phyloP scores from a whole-genome alignment of 1,140 invertebrate species.

The Drosophila ercepeae region DNA sequence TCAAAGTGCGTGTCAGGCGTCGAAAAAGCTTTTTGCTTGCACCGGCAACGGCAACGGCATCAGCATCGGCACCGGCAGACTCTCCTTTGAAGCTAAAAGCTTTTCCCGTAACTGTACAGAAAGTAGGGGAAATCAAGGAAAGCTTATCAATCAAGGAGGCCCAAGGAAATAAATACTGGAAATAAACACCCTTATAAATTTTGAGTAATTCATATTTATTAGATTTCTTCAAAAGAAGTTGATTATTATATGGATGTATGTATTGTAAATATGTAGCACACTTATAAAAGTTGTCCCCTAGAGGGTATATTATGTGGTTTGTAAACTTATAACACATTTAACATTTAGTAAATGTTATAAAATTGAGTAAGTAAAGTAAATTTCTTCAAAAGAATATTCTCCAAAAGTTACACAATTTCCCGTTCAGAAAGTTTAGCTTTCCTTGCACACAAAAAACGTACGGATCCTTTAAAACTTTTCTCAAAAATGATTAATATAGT shows the following conservation, averaged over 20 bases:
- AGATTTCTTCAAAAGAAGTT: slow-evolving; percentile 37
- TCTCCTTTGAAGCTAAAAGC: slow-evolving; percentile 3
- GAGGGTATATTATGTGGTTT: not conserved
- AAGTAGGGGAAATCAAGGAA: slow-evolving; percentile 2
- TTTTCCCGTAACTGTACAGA: slow-evolving; percentile 9
- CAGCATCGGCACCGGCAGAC: slow-evolving; percentile 6
- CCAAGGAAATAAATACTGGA: no score
- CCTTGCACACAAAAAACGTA: not conserved
- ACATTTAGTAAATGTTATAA: not conserved
- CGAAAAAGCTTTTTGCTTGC: slow-evolving; percentile 27
- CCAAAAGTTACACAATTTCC: not conserved
- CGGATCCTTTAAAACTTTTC: slow-evolving; percentile 1
- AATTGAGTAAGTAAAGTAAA: slow-evolving; percentile 4
- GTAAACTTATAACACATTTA: not conserved
- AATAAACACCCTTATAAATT: not conserved
- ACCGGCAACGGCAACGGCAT: no score
- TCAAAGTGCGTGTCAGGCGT: slow-evolving; percentile 62
- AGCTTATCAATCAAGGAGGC: slow-evolving; percentile 33
- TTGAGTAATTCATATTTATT: slow-evolving; percentile 25
- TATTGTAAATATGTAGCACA: slow-evolving; percentile 9
- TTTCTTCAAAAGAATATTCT: slow-evolving; percentile 6
- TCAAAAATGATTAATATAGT: not conserved
- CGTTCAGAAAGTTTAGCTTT: not conserved
- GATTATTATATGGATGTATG: slow-evolving; percentile 10
- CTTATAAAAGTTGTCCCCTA: not conserved